Evolutionary conservation across 2,888 invertebrate genomes (phyloP), one percentile per base, ranked within the genome.

Genomic region (Brachypterus glaber): DNA sequence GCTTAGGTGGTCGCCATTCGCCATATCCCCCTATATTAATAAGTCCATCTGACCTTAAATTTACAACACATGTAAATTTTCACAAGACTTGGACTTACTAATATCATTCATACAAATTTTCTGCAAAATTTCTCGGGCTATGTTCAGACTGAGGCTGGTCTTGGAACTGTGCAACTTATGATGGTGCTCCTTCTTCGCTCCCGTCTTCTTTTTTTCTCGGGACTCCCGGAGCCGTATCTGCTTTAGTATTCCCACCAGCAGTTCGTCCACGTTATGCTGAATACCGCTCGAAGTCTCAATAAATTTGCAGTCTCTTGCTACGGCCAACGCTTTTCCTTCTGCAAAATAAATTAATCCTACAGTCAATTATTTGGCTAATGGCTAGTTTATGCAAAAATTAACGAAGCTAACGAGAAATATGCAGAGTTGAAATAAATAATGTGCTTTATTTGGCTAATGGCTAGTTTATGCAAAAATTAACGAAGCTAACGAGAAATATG

Each of bases 211-310:
- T 66, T 81, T 82, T 51, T 81, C 82, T 15, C 83, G 70, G 37
- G 70, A 76, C 59, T 85, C 85, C 45, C 86, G 77, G 35, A 87
- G 69, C 2, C 86, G 74, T 56, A 89, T 85, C 70, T 93, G 92
- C 61, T 90, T 91, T 30, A 95, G 74, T 49, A 91, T 81, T 2
- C 95, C 95, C 1, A 93, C 92, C 27, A 96, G 75, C 14, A 96
- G 76, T 61, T 96, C 95, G 64, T 96, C 95, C 13, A 96, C 91
- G 60, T 93, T 92, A 69, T 95, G 92, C 63, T 95, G 91, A 54
- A 96, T 86, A 1, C 92, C 93, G 39, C 90, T 88, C 1, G 93
- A 95, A 0, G 93, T 90, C 66, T 96, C 95, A 49, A 93, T 92
- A 68, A 90, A 92, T 68, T 93, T 93, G 66, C 86, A 85, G 64